These are phyloP conservation scores for Etheostoma nigrum DNA, from an alignment of 2,797 vertebrate genomes.

Conservation along the genomic window DNA sequence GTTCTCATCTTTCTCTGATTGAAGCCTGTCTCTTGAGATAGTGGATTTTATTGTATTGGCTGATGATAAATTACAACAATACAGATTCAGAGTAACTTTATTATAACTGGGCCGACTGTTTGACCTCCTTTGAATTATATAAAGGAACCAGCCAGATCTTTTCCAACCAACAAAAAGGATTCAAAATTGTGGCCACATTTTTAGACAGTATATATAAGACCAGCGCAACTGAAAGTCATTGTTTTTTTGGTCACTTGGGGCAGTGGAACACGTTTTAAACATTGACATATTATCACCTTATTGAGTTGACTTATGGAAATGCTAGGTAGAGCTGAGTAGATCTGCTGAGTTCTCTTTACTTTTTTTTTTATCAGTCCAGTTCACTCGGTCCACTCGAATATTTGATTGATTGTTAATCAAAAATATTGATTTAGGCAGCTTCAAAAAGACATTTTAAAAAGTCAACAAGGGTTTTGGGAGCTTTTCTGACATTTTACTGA, in stretches of 20 bases:
- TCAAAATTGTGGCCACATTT: slow-evolving; percentile 1
- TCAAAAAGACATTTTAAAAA: not conserved
- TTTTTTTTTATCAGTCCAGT: not conserved
- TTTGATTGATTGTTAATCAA: not conserved
- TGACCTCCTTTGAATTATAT: slow-evolving; percentile 26
- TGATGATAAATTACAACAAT: slow-evolving; percentile 24
- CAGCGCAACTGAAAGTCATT: not conserved
- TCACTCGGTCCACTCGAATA: not conserved
- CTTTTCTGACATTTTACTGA: not conserved
- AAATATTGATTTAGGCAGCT: not conserved
- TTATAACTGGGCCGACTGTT: slow-evolving; percentile 23
- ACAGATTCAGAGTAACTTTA: slow-evolving; percentile 29
- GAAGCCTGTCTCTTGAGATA: slow-evolving; percentile 1
- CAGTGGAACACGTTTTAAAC: slow-evolving; percentile 3
- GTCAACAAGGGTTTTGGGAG: not conserved
- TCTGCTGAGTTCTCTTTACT: not conserved
- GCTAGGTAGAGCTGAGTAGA: not conserved
- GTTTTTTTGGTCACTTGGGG: not conserved
- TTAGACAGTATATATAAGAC: not conserved
- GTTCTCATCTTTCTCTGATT: not conserved
- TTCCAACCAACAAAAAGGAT: slow-evolving; percentile 5
- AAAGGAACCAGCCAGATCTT: slow-evolving; percentile 25
- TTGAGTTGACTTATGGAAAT: not conserved
- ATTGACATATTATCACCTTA: not conserved
- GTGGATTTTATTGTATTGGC: slow-evolving; percentile 11